Evolutionary conservation across 2,888 invertebrate genomes (phyloP).

Genomic region (Papilio demoleus): DNA sequence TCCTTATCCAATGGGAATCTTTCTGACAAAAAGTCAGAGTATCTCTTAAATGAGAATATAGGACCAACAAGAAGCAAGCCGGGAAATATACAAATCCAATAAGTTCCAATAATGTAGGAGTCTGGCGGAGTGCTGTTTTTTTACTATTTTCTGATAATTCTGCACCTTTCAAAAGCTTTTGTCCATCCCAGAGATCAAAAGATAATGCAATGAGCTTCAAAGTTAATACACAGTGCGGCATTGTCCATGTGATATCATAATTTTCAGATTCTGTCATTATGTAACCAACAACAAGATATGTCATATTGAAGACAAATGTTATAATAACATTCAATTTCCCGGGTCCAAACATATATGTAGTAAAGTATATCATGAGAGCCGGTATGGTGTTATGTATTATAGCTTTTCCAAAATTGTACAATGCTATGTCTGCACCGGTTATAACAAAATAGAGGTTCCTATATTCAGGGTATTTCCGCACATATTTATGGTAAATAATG

Average conservation of each 20-base stretch:
- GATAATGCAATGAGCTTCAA: conserved; percentile 94
- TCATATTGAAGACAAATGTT: conserved; percentile 91
- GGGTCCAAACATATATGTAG: conserved; percentile 86
- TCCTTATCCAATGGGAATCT: conserved; percentile 78
- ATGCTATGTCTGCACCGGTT: conserved; percentile 89
- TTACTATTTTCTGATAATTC: conserved; percentile 88
- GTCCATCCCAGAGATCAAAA: conserved; percentile 92
- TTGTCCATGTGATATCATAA: conserved; percentile 98
- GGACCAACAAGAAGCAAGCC: conserved; percentile 96
- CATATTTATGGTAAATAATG: conserved; percentile 61
- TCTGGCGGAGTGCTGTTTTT: conserved; percentile 85
- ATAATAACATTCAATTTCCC: conserved; percentile 85
- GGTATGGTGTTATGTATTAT: conserved; percentile 90
- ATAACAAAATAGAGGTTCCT: conserved; percentile 90
- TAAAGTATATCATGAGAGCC: conserved; percentile 87
- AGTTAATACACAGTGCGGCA: conserved; percentile 97
- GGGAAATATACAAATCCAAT: conserved; percentile 94
- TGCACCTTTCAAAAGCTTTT: conserved; percentile 75
- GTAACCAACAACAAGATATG: conserved; percentile 90
- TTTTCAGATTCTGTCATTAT: conserved; percentile 90
- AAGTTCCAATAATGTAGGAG: conserved; percentile 91
- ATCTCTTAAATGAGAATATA: conserved; percentile 93
- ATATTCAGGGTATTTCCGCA: conserved; percentile 56
- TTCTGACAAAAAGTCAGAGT: conserved; percentile 90
- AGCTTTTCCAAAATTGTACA: conserved; percentile 92